Evolutionary conservation across 2,888 invertebrate genomes (phyloP).

Genomic region (Phengaris alcon): DNA sequence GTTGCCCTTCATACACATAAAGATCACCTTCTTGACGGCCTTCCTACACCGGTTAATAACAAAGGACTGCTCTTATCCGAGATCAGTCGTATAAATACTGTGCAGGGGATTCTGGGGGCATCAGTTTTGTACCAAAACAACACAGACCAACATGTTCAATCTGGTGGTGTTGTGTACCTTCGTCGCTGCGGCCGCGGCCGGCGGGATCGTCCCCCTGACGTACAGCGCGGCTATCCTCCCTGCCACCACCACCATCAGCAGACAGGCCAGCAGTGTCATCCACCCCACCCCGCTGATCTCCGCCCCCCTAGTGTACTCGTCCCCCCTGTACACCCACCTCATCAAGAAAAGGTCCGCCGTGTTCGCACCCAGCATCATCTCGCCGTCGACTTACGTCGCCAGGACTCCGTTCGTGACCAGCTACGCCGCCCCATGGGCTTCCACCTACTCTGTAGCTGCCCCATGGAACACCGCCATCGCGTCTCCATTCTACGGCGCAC

Average conservation of each 20-base stretch:
- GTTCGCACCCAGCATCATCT: constrained; percentile 38
- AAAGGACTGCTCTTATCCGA: neutral
- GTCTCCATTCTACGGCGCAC: constrained; percentile 47
- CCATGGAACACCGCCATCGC: constrained; percentile 38
- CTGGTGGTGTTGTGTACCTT: constrained; percentile 82
- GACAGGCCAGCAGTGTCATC: constrained; percentile 66
- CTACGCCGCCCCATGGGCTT: constrained; percentile 39
- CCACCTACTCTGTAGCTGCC: constrained; percentile 37
- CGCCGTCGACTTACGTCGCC: constrained; percentile 43
- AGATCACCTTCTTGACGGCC: constrained; percentile 16
- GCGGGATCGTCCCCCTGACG: constrained; percentile 44
- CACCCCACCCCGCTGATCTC: constrained; percentile 61
- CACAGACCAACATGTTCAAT: constrained; percentile 75
- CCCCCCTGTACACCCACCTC: constrained; percentile 55
- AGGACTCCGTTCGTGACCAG: constrained; percentile 43
- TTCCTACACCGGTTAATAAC: constrained; percentile 1
- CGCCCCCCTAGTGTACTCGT: constrained; percentile 53
- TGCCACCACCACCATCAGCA: constrained; percentile 58
- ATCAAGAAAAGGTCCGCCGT: constrained; percentile 52
- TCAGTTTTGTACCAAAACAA: constrained; percentile 51
- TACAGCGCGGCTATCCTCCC: constrained; percentile 50
- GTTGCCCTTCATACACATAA: constrained; percentile 13
- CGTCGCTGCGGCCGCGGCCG: constrained; percentile 76
- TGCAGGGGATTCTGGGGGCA: neutral
- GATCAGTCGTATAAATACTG: constrained; percentile 6